Conservation (phyloP, 2,113 vertebrate genomes). For the Puffinus mauretanicus region DNA sequence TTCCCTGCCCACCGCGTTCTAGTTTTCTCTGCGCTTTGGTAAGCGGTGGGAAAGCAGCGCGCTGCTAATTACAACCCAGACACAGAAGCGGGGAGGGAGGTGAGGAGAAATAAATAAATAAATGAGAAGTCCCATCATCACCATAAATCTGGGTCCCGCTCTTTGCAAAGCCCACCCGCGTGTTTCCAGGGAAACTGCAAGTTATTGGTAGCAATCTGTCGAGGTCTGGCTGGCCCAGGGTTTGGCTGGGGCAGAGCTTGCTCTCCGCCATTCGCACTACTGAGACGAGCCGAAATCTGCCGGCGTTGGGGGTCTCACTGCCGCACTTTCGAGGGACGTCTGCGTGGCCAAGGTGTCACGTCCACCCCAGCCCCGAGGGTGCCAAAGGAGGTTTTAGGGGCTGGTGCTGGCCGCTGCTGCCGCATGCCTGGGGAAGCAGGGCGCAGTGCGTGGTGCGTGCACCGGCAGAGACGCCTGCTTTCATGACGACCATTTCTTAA, state of each 20-base stretch:
- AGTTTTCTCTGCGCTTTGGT: background rate
- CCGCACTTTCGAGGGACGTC: rapidly evolving
- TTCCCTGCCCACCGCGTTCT: background rate
- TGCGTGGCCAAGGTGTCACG: background rate
- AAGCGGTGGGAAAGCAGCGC: background rate
- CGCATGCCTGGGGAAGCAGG: rapidly evolving
- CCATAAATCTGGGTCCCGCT: background rate
- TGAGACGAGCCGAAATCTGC: background rate
- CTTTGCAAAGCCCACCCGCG: background rate
- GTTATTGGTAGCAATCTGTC: background rate
- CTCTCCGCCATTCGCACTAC: background rate
- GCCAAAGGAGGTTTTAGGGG: background rate
- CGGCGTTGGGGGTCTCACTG: rapidly evolving
- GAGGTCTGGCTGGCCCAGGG: background rate
- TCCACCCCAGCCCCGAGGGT: background rate
- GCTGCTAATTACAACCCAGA: background rate
- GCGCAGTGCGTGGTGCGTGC: rapidly evolving
- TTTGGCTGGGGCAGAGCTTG: background rate
- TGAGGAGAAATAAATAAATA: background rate
- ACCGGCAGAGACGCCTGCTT: background rate
- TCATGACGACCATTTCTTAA: background rate
- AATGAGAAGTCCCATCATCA: background rate
- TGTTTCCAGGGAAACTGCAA: background rate
- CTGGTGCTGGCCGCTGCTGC: background rate
- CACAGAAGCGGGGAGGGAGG: background rate